Base-by-base conservation (phyloP, 1,140 invertebrate genomes). In the Drosophila arizonae region DNA sequence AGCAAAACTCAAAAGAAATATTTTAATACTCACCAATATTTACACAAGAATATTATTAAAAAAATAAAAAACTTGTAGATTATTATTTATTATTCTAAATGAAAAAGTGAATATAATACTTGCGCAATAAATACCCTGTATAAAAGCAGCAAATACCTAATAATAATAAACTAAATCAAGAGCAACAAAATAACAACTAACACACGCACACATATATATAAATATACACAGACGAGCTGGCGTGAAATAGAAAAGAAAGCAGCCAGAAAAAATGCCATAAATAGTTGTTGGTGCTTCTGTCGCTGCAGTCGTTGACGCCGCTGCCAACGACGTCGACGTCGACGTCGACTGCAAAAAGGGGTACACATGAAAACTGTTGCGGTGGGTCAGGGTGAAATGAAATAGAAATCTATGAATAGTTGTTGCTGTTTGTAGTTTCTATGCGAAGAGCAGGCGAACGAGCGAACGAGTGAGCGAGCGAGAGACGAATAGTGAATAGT, bases 391-490 rank as follows among this genome's bases (percentile, higher is more conserved):
- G 84, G 84, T 87, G 77, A 87, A 86, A 87, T 76, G 76, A 87
- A 87, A 87, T 88, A 87, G 82, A 87, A 87, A 87, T 87, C 84
- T 87, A 87, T 87, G 85, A 87, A 87, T 87, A 88, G 84, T 84
- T 41, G 57, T 60, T 66, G 63, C 48, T 64, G 70, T 43, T 57
- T 60, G 52, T 56, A 65, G 54, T 65, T 65, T 61, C 13, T 10
- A 28, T 77, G 72, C n/a, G 30, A 46, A 26, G 30, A 55, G 64
- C 64, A 60, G 17, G 46, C 43, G 41, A 26, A 56, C 26, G 51
- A 66, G 63, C 26, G 51, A 65, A 60, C n/a, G 65, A 43, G 36
- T 21, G 51, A 65, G 63, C 26, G 51, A 66, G 63, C n/a, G 66
- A 43, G 36, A 46, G 26, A n/a, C 21, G 24, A 55, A 21, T n/a